Evolutionary conservation across 53 echinoderm and acorn worm genomes (phyloP).

Genomic region (Holothuria leucospilota): DNA sequence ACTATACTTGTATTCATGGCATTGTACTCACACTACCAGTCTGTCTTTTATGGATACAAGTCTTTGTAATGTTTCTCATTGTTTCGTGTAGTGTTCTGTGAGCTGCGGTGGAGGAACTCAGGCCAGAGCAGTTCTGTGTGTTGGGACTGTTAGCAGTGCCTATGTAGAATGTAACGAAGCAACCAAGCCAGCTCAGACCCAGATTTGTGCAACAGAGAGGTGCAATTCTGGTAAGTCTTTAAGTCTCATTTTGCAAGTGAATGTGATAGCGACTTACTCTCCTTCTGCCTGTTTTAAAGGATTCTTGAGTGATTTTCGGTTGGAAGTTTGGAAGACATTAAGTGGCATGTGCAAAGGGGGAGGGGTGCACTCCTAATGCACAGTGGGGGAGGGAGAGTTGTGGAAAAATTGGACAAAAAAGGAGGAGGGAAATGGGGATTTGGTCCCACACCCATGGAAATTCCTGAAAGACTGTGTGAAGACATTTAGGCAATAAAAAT

Average conservation of each 20-base stretch:
- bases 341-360: too few relatives aligned
- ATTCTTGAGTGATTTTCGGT: too few relatives aligned
- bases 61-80: background rate
- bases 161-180: constrained; percentile 61
- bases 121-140: constrained; percentile 75
- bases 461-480: too few relatives aligned
- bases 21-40: too few relatives aligned
- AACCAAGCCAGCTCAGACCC: constrained; percentile 57
- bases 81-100: constrained; percentile 76
- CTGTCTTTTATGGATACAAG: too few relatives aligned
- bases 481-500: too few relatives aligned
- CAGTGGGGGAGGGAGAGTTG: too few relatives aligned
- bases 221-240: constrained; percentile 69
- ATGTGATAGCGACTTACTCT: background rate
- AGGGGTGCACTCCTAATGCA: too few relatives aligned
- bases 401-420: too few relatives aligned
- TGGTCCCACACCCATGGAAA: too few relatives aligned
- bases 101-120: constrained; percentile 87
- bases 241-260: background rate
- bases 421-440: too few relatives aligned
- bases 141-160: constrained; percentile 42
- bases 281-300: background rate
- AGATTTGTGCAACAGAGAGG: constrained; percentile 71
- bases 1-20: too few relatives aligned
- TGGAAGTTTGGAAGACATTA: background rate